Conservation (phyloP, 1,140 invertebrate genomes). For the Sinella curviseta region DNA sequence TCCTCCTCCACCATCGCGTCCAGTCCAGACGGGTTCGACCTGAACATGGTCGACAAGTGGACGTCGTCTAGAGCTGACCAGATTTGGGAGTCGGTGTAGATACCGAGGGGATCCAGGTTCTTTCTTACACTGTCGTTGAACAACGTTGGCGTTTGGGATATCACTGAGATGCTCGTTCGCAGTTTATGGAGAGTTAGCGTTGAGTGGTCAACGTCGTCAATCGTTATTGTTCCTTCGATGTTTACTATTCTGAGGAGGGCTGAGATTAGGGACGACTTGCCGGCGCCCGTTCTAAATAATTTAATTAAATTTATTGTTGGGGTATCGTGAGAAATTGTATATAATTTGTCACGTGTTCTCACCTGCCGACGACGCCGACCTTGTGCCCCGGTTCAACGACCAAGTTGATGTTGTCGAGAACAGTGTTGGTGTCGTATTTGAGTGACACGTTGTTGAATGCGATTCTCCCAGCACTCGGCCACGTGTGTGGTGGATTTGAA, state of each 20-base stretch:
- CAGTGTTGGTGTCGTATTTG: too few relatives aligned
- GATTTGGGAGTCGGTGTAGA: slow-evolving; percentile 56
- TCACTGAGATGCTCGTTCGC: slow-evolving; percentile 58
- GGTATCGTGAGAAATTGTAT: too few relatives aligned
- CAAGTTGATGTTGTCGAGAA: background rate
- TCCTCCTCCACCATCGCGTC: slow-evolving; percentile 46
- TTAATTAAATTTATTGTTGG: too few relatives aligned
- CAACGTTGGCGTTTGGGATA: slow-evolving; percentile 61
- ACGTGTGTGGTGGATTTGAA: background rate
- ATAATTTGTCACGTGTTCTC: too few relatives aligned
- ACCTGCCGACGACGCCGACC: slow-evolving; percentile 30
- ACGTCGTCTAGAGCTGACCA: slow-evolving; percentile 58
- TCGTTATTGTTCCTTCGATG: slow-evolving; percentile 50
- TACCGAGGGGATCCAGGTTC: slow-evolving; percentile 57
- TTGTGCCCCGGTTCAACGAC: background rate
- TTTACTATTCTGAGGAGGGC: slow-evolving; percentile 58
- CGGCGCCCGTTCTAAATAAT: too few relatives aligned
- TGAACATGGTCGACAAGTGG: background rate
- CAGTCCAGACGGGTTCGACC: slow-evolving; percentile 50
- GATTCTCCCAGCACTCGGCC: background rate
- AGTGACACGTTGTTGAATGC: too few relatives aligned
- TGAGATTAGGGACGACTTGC: slow-evolving; percentile 27
- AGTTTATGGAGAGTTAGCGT: slow-evolving; percentile 50
- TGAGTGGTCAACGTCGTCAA: slow-evolving; percentile 55
- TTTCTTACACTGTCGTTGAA: slow-evolving; percentile 56